These are phyloP conservation scores for Xiphophorus birchmanni DNA, from an alignment of 2,797 vertebrate genomes.

Conservation along the genomic window DNA sequence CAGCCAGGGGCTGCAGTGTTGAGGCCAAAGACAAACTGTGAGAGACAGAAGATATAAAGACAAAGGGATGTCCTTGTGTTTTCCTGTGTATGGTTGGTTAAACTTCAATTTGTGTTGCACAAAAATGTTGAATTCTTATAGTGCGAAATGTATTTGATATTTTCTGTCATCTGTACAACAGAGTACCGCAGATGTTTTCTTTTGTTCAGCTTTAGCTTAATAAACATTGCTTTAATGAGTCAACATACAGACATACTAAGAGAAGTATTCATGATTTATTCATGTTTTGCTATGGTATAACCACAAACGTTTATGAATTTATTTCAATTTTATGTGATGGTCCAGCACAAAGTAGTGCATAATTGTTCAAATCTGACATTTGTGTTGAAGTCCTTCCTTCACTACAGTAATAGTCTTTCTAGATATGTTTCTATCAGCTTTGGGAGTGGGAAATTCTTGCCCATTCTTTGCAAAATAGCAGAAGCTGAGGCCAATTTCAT, in stretches of 20 bases:
- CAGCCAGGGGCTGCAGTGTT: slow-evolving; percentile 7
- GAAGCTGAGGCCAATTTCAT: background rate
- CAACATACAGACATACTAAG: background rate
- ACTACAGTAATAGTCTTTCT: background rate
- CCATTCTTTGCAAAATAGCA: background rate
- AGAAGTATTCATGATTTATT: background rate
- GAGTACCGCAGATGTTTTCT: background rate
- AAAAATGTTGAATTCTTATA: background rate
- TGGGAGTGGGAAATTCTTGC: background rate
- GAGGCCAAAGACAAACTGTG: slow-evolving; percentile 24
- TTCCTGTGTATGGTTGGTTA: slow-evolving; percentile 1
- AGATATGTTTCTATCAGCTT: background rate
- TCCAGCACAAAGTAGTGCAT: background rate
- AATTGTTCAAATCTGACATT: background rate
- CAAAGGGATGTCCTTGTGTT: slow-evolving; percentile 34
- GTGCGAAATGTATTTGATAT: background rate
- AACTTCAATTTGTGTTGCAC: background rate
- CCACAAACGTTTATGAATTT: background rate
- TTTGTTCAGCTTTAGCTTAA: background rate
- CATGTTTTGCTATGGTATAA: background rate
- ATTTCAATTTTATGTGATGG: background rate
- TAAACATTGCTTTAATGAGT: background rate
- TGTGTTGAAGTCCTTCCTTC: background rate
- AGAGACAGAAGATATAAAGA: slow-evolving; percentile 28
- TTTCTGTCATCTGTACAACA: background rate